Evolutionary conservation across 2,113 vertebrate genomes (phyloP), one percentile per base, ranked within the genome.

Genomic region (Progne subis): DNA sequence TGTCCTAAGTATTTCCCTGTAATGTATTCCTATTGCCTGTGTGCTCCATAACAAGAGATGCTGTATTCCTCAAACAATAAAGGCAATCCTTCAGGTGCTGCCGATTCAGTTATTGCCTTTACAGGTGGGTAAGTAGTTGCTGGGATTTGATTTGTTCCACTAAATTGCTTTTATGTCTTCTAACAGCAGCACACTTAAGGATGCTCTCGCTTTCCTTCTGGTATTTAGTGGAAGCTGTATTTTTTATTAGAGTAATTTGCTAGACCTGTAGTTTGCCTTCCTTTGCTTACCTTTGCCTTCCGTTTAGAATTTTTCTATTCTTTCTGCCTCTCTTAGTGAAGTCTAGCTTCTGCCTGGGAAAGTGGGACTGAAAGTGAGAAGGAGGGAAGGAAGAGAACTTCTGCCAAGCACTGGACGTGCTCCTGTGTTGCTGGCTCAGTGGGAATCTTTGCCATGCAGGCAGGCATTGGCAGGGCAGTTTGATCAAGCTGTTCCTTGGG

Each of bases 81-180:
- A 96, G 28, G 20, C 50, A 95, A 71, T 71, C 37, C 59, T 96
- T 94, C 82, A 80, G 87, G 69, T 94, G 63, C 47, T 93, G 82
- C 57, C 3, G 6, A 81, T 89, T 63, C 74, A 86, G 56, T 84
- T 82, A 91, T n/a, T 78, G 87, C 47, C 20, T 94, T 94, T 92
- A 93, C 63, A 90, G 77, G 72, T 85, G 71, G 64, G 14, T 90
- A 91, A 95, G 88, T 86, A 75, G 37, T 63, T 86, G 13, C 78
- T 32, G 21, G 39, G 19, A 57, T 86, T 93, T 94, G 82, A 88
- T 97, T 94, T 95, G 85, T 94, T 96, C 94, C 70, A 59, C 75
- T 86, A 80, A 84, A 94, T 91, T 91, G 64, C 60, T 92, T 95
- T 96, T 94, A 95, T 92, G 59, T 61, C 68, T 92, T 72, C 63